Conservation (phyloP, 1,140 invertebrate species). For the Leptinotarsa lineolata region DNA sequence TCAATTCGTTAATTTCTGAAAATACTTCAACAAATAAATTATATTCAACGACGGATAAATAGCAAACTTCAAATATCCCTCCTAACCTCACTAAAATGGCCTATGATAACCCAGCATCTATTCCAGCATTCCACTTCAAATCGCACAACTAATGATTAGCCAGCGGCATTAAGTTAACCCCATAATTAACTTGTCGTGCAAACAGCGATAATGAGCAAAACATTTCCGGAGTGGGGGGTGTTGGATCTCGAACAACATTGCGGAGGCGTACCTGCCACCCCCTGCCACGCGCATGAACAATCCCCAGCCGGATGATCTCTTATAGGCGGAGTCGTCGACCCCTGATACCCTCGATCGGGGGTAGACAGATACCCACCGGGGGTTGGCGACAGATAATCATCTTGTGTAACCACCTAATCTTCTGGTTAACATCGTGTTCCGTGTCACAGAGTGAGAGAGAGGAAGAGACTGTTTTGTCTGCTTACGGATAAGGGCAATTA, state of each 20-base stretch:
- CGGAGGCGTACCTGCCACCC: constrained; percentile 21
- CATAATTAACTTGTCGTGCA: constrained; percentile 14
- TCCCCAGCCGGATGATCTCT: neutral
- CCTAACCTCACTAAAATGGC: too few relatives aligned
- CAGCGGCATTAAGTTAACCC: constrained; percentile 8
- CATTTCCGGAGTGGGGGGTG: neutral
- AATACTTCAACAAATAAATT: too few relatives aligned
- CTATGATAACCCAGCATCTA: too few relatives aligned
- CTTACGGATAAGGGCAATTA: too few relatives aligned
- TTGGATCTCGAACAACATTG: constrained; percentile 6
- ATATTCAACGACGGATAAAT: too few relatives aligned
- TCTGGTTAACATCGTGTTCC: too few relatives aligned
- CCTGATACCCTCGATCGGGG: neutral
- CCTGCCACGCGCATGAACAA: neutral
- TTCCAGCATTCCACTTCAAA: too few relatives aligned
- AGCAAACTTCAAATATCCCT: too few relatives aligned
- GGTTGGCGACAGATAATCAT: constrained; percentile 11
- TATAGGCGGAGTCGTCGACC: constrained; percentile 15
- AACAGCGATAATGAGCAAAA: constrained; percentile 12
- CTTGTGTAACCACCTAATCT: constrained; percentile 11
- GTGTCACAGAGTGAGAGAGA: too few relatives aligned
- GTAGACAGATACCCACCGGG: constrained; percentile 9
- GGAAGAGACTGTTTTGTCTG: too few relatives aligned
- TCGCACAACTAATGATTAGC: too few relatives aligned
- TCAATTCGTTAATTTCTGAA: too few relatives aligned